These are phyloP conservation scores for Pyrochroa serraticornis DNA, from an alignment of 2,888 invertebrate genomes.

Conservation along the genomic window DNA sequence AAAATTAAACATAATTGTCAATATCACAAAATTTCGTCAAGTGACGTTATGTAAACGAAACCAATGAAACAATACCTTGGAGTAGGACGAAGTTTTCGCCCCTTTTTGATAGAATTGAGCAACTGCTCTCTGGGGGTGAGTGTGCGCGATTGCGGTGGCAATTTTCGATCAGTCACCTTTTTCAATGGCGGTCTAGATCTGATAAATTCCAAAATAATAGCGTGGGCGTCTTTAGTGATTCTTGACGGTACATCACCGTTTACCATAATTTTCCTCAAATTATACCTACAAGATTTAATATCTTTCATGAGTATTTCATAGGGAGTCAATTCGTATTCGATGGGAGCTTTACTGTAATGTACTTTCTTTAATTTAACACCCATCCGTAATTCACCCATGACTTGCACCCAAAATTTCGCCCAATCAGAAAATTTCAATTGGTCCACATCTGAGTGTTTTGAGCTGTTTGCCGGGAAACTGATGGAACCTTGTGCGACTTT, in stretches of 20 bases:
- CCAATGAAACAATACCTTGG: slow-evolving; percentile 38
- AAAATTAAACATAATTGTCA: too few relatives aligned
- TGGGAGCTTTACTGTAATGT: slow-evolving; percentile 74
- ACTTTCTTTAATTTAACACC: slow-evolving; percentile 94
- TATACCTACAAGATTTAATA: slow-evolving; percentile 88
- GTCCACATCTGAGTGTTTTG: slow-evolving; percentile 73
- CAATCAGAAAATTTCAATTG: slow-evolving; percentile 89
- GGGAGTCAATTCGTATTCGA: slow-evolving; percentile 93
- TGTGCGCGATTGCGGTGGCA: slow-evolving; percentile 75
- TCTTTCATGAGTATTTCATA: slow-evolving; percentile 98
- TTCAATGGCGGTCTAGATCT: slow-evolving; percentile 91
- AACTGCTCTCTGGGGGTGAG: slow-evolving; percentile 83
- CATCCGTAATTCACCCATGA: slow-evolving; percentile 87
- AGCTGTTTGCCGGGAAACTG: slow-evolving; percentile 67
- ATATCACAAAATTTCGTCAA: neutral
- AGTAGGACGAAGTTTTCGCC: slow-evolving; percentile 70
- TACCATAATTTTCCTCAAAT: slow-evolving; percentile 83
- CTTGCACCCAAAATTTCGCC: slow-evolving; percentile 96
- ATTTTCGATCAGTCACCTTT: slow-evolving; percentile 86
- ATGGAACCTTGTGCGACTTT: slow-evolving; percentile 77
- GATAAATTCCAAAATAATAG: slow-evolving; percentile 95
- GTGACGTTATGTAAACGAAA: neutral
- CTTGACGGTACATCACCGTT: slow-evolving; percentile 81
- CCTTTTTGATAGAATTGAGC: slow-evolving; percentile 84
- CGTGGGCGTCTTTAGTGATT: slow-evolving; percentile 94